Conservation (phyloP, 30 jellyfish, hydroid and myxozoan species). For the Morbakka virulenta region DNA sequence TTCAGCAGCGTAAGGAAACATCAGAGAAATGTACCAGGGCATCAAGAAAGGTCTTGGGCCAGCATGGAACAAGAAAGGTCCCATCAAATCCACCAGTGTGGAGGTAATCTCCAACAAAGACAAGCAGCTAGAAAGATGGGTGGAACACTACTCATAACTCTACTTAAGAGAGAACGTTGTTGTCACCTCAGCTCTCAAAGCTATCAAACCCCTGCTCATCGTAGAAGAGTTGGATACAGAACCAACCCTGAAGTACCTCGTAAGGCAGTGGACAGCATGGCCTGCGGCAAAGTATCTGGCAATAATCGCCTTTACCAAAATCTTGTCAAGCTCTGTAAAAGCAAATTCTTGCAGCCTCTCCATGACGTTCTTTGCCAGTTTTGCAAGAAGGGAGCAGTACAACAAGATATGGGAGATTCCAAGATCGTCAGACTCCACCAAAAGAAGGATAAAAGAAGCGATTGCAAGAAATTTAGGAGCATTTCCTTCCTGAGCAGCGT, state of each 20-base stretch:
- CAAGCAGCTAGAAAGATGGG: no score
- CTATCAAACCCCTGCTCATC: background rate
- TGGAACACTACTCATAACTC: no score
- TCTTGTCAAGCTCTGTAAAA: background rate
- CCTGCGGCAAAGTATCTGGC: background rate
- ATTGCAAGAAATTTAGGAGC: background rate
- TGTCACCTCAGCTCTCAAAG: background rate
- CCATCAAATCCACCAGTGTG: no score
- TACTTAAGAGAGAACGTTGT: no score
- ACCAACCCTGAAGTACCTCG: background rate
- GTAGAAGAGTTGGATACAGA: background rate
- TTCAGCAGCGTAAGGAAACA: no score
- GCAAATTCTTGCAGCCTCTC: background rate
- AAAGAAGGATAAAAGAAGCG: background rate
- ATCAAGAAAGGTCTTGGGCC: no score
- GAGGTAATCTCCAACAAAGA: no score
- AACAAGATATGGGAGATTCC: background rate
- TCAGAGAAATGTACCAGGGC: no score
- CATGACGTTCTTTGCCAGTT: background rate
- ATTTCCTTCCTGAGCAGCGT: background rate
- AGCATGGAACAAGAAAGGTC: no score
- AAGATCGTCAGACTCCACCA: background rate
- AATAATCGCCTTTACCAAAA: background rate
- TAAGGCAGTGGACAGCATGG: background rate
- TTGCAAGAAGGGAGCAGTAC: background rate